phyloP scores from a whole-genome alignment of 2,797 vertebrate species.

The Falco novaeseelandiae region DNA sequence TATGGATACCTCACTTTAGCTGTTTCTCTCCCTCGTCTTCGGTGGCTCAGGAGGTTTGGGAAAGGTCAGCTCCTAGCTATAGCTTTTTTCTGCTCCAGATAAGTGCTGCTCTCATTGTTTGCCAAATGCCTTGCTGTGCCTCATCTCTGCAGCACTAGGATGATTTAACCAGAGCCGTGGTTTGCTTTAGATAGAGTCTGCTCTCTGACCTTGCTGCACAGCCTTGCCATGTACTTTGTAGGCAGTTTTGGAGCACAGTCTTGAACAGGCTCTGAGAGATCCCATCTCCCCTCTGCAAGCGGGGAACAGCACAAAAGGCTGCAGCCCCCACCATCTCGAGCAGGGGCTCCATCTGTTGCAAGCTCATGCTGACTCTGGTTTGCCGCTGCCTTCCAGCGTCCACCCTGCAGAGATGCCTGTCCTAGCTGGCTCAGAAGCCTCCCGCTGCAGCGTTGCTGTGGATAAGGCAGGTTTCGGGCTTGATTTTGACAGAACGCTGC shows the following conservation, averaged over 20 bases:
- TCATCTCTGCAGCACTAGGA: not conserved
- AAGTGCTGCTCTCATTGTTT: not conserved
- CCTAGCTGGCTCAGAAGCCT: not conserved
- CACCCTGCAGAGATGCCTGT: not conserved
- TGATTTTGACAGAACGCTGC: not conserved
- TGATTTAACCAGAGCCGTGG: not conserved
- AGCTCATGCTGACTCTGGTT: not conserved
- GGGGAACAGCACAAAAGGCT: not conserved
- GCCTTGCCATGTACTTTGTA: not conserved
- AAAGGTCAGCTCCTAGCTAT: conserved; percentile 38
- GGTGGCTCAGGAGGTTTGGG: not conserved
- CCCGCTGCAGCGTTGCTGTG: not conserved
- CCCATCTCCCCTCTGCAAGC: not conserved
- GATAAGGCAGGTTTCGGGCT: not conserved
- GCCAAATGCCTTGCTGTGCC: not conserved
- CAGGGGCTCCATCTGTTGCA: not conserved
- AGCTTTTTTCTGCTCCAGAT: not conserved
- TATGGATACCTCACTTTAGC: not conserved
- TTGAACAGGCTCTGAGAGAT: not conserved
- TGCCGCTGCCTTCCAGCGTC: not conserved
- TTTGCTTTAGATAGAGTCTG: not conserved
- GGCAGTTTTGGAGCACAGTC: not conserved
- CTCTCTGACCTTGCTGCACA: not conserved
- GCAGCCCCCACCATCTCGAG: not conserved
- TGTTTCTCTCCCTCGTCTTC: not conserved